phyloP scores from a whole-genome alignment of 2,888 invertebrate species.

The Polyploca ridens region DNA sequence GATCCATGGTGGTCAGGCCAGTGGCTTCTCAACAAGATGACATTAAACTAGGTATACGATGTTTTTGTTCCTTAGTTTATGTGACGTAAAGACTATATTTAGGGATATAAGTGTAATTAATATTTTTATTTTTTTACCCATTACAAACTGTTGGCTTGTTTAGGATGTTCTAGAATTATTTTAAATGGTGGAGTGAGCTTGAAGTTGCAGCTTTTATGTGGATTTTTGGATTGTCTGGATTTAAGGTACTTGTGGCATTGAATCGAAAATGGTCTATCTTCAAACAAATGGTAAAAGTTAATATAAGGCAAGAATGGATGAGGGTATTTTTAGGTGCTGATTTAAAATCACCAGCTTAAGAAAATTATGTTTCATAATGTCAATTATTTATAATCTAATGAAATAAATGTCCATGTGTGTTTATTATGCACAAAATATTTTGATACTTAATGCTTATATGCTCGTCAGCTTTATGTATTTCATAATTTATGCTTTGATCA shows the following conservation, averaged over 20 bases:
- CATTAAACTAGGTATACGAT: slow-evolving; percentile 16
- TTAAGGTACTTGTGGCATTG: too few relatives aligned
- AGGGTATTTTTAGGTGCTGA: slow-evolving; percentile 51
- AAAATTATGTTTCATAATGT: slow-evolving; percentile 32
- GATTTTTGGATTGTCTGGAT: too few relatives aligned
- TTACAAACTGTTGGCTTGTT: not conserved
- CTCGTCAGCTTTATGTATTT: not conserved
- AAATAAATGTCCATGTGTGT: not conserved
- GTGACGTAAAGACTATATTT: slow-evolving; percentile 20
- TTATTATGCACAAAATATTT: not conserved
- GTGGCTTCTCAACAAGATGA: not conserved
- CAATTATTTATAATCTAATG: slow-evolving; percentile 27
- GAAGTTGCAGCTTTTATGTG: too few relatives aligned
- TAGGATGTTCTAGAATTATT: not conserved
- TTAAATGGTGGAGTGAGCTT: not conserved
- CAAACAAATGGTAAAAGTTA: not conserved
- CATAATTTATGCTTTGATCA: not conserved
- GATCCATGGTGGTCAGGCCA: not conserved
- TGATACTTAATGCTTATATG: not conserved
- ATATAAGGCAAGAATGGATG: slow-evolving; percentile 34
- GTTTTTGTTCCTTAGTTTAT: slow-evolving; percentile 27
- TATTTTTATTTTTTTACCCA: not conserved
- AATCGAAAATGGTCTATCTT: not conserved
- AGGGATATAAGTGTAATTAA: slow-evolving; percentile 23
- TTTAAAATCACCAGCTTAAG: slow-evolving; percentile 34